phyloP scores from a whole-genome alignment of 2,113 vertebrate species.

The Gambusia holbrooki region DNA sequence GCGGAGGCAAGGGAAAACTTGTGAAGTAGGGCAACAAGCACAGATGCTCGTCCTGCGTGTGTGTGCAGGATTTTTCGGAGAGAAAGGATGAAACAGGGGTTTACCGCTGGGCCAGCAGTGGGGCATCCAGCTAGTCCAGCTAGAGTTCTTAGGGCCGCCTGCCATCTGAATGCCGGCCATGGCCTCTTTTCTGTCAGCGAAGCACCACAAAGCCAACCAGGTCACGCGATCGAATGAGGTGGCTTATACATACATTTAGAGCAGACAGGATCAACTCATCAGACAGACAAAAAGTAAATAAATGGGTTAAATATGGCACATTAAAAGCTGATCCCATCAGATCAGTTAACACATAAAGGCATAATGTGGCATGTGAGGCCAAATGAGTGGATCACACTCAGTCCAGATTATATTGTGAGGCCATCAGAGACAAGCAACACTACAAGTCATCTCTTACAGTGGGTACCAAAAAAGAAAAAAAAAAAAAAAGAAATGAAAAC shows the following conservation, averaged over 20 bases:
- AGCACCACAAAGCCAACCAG: slow-evolving; percentile 61
- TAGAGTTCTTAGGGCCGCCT: slow-evolving; percentile 52
- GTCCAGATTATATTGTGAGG: slow-evolving; percentile 57
- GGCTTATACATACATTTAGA: slow-evolving; percentile 31
- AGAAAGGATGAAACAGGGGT: slow-evolving; percentile 50
- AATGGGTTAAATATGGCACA: neutral
- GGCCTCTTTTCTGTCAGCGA: slow-evolving; percentile 68
- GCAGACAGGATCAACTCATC: neutral
- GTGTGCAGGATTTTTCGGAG: slow-evolving; percentile 30
- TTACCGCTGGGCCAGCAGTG: slow-evolving; percentile 32
- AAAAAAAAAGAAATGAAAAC: neutral
- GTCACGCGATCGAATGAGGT: slow-evolving; percentile 51
- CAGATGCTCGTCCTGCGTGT: slow-evolving; percentile 12
- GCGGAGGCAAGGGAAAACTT: neutral
- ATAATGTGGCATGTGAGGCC: slow-evolving; percentile 15
- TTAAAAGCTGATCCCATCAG: slow-evolving; percentile 17
- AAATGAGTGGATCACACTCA: slow-evolving; percentile 66
- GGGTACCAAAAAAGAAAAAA: no score
- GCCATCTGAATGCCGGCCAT: slow-evolving; percentile 67
- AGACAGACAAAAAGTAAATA: slow-evolving; percentile 1
- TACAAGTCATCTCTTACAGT: slow-evolving; percentile 13
- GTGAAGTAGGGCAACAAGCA: neutral
- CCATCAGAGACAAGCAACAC: slow-evolving; percentile 45
- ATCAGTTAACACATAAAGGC: slow-evolving; percentile 10
- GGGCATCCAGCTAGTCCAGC: slow-evolving; percentile 55